phyloP scores from a whole-genome alignment of 2,888 invertebrate genomes.

The Tinea pellionella region DNA sequence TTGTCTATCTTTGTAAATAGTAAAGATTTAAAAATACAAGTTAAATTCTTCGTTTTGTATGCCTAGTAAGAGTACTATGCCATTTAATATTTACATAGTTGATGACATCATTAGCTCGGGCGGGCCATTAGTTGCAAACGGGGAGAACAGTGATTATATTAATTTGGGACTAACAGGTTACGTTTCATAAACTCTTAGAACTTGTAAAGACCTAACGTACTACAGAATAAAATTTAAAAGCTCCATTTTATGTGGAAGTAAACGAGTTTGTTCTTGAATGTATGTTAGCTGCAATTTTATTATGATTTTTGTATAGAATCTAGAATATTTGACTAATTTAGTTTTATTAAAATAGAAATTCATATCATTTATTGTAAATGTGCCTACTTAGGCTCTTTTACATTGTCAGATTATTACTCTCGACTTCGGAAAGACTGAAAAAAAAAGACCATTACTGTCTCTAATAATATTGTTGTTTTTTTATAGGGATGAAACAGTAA shows the following conservation, averaged over 20 bases:
- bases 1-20: background rate
- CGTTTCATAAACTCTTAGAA: background rate
- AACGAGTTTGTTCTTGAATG: background rate
- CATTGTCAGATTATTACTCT: too few relatives aligned
- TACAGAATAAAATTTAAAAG: background rate
- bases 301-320: too few relatives aligned
- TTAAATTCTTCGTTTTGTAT: too few relatives aligned
- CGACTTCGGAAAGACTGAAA: too few relatives aligned
- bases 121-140: background rate
- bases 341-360: too few relatives aligned
- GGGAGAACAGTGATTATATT: conserved; percentile 2
- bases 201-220: background rate
- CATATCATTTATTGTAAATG: too few relatives aligned
- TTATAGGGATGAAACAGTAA: conserved; percentile 68
- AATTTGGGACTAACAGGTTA: conserved; percentile 3
- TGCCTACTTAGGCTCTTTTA: too few relatives aligned
- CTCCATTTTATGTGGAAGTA: background rate
- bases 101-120: background rate
- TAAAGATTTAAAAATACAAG: background rate
- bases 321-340: background rate
- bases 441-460: background rate
- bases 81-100: background rate
- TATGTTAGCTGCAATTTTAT: too few relatives aligned
- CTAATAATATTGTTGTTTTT: background rate
- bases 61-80: too few relatives aligned